Conservation (phyloP, 2,113 vertebrate species). For the Pseudopodoces humilis region DNA sequence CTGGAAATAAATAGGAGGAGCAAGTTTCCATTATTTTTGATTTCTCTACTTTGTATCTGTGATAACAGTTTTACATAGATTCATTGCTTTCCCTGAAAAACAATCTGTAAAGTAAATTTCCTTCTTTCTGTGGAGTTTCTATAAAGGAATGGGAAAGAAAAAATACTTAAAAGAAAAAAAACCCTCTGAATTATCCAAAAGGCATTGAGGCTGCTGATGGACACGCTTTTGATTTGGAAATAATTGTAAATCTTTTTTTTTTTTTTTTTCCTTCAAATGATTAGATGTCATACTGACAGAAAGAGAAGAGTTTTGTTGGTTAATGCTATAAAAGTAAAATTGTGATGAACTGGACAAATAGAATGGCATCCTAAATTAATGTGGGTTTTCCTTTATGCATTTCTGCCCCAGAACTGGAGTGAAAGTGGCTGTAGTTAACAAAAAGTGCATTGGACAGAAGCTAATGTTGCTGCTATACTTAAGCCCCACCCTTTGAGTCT, state of each 20-base stretch:
- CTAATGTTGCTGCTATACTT: conserved; percentile 29
- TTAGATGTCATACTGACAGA: not conserved
- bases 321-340: not conserved
- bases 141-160: not conserved
- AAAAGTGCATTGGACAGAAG: conserved; percentile 31
- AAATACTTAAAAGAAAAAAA: not conserved
- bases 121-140: conserved; percentile 11
- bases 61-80: not conserved
- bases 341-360: not conserved
- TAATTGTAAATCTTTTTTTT: not conserved
- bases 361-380: not conserved
- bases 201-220: not conserved
- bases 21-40: conserved; percentile 9
- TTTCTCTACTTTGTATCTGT: not conserved
- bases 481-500: not conserved
- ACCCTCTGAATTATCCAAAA: not conserved
- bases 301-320: not conserved
- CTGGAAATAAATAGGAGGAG: conserved; percentile 21
- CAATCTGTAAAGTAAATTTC: not conserved
- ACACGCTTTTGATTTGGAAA: not conserved
- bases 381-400: not conserved
- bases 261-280: not conserved
- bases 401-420: conserved; percentile 24
- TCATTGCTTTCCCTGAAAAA: conserved; percentile 20
- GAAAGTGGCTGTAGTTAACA: conserved; percentile 27